Base-by-base conservation (phyloP, 2,113 vertebrate species). In the Rhineura floridana region DNA sequence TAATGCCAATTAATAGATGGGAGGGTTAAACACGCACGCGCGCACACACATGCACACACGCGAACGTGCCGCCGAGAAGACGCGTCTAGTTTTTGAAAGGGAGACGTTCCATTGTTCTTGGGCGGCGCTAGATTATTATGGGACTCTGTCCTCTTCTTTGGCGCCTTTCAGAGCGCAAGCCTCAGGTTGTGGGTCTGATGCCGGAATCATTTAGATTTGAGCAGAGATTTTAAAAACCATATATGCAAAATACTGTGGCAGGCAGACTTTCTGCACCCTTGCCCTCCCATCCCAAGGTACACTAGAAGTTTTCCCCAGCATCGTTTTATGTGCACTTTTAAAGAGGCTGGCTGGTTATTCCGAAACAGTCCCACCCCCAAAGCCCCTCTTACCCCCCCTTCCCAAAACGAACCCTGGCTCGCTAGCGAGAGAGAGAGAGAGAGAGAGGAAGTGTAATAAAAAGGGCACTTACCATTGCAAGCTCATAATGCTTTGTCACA, bases 381-480 rank as follows among this genome's bases (percentile, higher is more conserved):
- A 73, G 79, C 79, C 52, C 28, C 48, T 62, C 28, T 4, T 4
- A n/a, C 62, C 30, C 46, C 6, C 36, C 76, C 21, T n/a, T 2
- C 70, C 42, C 85, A 67, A 88, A 63, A 52, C 10, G 76, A 70
- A 9, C 30, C 59, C 17, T 10, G 2, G 0, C 17, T 81, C 36
- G 13, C 62, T 46, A 44, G 28, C 86, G 69, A 81, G 15, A 50
- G 52, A 23, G 36, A 23, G 28, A 4, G 28, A 50, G 15, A 21
- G 84, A 4, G 25, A 25, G 23, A n/a, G 19, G 48, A 42, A 17
- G 36, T 6, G 28, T 62, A 91, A 93, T 90, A 93, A 52, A 39
- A 88, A 86, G 75, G 81, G 79, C 85, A 97, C 96, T 97, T 97
- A 97, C 97, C 96, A 92, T 95, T 87, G 91, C 94, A 94, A 96